These are phyloP conservation scores for Diplodus sargus DNA, from an alignment of 2,797 vertebrate species.

Conservation along the genomic window DNA sequence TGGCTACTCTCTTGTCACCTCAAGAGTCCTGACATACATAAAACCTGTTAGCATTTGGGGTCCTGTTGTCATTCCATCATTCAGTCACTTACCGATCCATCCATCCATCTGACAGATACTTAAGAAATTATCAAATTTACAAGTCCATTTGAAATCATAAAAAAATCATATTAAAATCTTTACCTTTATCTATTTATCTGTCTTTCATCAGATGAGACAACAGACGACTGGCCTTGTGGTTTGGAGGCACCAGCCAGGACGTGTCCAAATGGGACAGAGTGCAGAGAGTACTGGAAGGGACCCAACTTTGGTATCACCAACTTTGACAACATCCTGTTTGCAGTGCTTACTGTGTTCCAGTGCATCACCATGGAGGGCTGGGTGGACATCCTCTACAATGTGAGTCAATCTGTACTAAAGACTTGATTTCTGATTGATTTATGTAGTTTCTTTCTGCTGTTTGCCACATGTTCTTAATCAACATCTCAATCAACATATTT, in stretches of 20 bases:
- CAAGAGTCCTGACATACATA: neutral
- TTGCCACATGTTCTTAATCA: neutral
- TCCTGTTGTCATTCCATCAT: neutral
- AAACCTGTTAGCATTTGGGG: neutral
- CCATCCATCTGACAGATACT: neutral
- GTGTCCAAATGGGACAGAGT: conserved; percentile 88
- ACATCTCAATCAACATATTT: neutral
- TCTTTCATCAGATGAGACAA: conserved; percentile 82
- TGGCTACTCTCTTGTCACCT: neutral
- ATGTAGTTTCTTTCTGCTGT: neutral
- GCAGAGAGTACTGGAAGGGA: conserved; percentile 92
- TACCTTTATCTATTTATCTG: neutral
- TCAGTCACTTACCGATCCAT: neutral
- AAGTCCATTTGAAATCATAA: neutral
- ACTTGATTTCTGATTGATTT: neutral
- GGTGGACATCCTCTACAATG: conserved; percentile 95
- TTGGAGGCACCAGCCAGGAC: conserved; percentile 86
- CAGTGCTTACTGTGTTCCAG: conserved; percentile 97
- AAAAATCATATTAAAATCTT: neutral
- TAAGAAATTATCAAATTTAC: neutral
- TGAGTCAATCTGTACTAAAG: conserved; percentile 64
- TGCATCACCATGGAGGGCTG: conserved; percentile 99
- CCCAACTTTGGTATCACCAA: conserved; percentile 98
- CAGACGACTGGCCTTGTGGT: conserved; percentile 92
- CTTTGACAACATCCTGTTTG: conserved; percentile 98